Evolutionary conservation across 2,888 invertebrate species (phyloP), one percentile per base, ranked within the genome.

Genomic region (Synergus umbraculus): DNA sequence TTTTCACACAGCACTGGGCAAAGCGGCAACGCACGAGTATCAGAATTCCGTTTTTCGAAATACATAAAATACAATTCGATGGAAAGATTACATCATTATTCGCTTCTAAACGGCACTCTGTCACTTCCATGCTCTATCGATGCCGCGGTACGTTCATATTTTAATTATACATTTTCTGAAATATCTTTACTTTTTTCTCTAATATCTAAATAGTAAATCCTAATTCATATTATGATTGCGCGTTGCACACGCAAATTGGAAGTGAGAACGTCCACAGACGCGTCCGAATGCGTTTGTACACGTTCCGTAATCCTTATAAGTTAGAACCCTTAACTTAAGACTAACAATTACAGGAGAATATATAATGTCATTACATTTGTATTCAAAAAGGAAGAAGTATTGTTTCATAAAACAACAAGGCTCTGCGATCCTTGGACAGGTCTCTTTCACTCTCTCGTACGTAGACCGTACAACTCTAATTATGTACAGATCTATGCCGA

Each of bases 81-180:
- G 7, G n/a, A 69, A 69, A 69, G 69, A 69, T 69, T 69, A 79
- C 18, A 37, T 79, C 77, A 60, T 43, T 58, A 77, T 63, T 73
- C n/a, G 18, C 37, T 66, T 78, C 13, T n/a, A 13, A 12, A 22
- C 76, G 66, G 60, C 41, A 76, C 65, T 80, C 58, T 66, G 41
- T 63, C 43, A 76, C 65, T 58, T 67, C 10, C 46, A 43, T 67
- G 44, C 63, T 22, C 43, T 63, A 44, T 63, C 44, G 22, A 76
- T 64, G 29, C 64, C 60, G 63, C 54, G 77, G 65, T 79, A 88
- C 86, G 87, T 86, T 87, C 85, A 89, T 91, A 89, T 90, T 90
- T 90, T 90, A 90, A 90, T 89, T 89, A 90, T 90, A 91, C 88
- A 87, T 85, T 83, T 88, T 87, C 88, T 88, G 84, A 85, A 85